Conservation (phyloP, 2,797 vertebrate species). For the Craterocephalus amniculus region DNA sequence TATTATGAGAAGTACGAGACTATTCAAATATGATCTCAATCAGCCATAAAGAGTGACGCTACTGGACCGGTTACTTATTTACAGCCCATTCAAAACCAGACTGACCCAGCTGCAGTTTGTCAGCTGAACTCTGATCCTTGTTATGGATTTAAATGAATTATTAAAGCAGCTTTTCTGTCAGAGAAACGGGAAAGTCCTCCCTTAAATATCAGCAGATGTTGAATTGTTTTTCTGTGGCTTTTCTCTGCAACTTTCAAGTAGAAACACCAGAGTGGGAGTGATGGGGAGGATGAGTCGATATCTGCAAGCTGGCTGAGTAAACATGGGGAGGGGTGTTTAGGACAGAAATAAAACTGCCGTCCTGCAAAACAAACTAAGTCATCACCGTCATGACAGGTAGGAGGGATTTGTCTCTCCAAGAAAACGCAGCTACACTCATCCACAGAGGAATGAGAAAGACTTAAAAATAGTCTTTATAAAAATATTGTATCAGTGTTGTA, state of each 20-base stretch:
- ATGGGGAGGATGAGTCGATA: constrained; percentile 47
- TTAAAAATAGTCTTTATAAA: not conserved
- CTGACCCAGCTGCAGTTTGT: constrained; percentile 31
- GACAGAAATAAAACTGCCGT: constrained; percentile 45
- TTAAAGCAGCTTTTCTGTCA: constrained; percentile 11
- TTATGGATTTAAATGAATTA: constrained; percentile 31
- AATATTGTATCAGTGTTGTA: not conserved
- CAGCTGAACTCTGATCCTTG: constrained; percentile 14
- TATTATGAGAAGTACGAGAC: not conserved
- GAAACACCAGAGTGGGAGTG: constrained; percentile 61
- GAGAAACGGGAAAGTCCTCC: constrained; percentile 5
- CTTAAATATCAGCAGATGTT: constrained; percentile 29
- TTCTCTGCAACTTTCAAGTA: constrained; percentile 34
- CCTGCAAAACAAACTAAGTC: constrained; percentile 44
- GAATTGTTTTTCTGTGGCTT: constrained; percentile 36
- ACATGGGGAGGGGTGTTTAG: constrained; percentile 38
- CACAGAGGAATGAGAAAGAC: constrained; percentile 3
- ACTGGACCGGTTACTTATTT: constrained; percentile 1
- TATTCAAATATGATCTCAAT: constrained; percentile 43
- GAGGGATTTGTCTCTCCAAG: constrained; percentile 8
- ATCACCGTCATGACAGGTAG: constrained; percentile 1
- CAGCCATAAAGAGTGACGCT: constrained; percentile 34
- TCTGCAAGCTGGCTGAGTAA: constrained; percentile 48
- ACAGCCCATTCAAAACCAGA: constrained; percentile 22
- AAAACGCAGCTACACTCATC: constrained; percentile 17